Evolutionary conservation across 2,888 invertebrate genomes (phyloP).

Genomic region (Agrypnus murinus): DNA sequence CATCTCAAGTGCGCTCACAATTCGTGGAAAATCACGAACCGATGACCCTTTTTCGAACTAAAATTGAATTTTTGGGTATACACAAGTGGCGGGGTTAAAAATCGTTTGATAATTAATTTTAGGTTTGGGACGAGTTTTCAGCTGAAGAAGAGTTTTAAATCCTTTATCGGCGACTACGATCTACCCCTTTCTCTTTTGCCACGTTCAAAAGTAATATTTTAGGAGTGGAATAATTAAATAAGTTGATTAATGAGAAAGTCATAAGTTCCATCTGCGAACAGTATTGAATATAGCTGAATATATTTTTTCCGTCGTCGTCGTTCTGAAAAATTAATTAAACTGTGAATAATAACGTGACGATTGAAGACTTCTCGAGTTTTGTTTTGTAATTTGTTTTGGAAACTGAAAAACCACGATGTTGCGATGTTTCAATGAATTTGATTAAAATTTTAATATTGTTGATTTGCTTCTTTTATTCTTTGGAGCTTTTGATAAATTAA

Average conservation of each 20-base stretch:
- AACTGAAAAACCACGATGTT: constrained; percentile 60
- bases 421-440: constrained; percentile 66
- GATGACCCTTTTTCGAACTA: constrained; percentile 18
- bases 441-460: constrained; percentile 69
- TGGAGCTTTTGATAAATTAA: constrained; percentile 62
- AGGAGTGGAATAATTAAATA: constrained; percentile 57
- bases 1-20: not conserved
- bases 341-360: constrained; percentile 57
- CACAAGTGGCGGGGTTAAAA: constrained; percentile 1
- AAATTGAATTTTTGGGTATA: not conserved
- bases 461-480: constrained; percentile 63
- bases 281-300: constrained; percentile 51
- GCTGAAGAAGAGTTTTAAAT: constrained; percentile 32
- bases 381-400: constrained; percentile 63
- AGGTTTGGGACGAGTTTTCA: not conserved
- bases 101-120: constrained; percentile 42
- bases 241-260: constrained; percentile 60
- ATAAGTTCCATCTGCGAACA: constrained; percentile 60
- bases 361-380: constrained; percentile 57
- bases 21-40: constrained; percentile 8
- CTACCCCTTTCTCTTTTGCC: constrained; percentile 48
- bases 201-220: constrained; percentile 55
- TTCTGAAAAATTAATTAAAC: constrained; percentile 65
- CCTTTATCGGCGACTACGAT: constrained; percentile 44
- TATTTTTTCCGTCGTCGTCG: constrained; percentile 54